Conservation (phyloP, 2,888 invertebrate species). For the Cheilosia variabilis region DNA sequence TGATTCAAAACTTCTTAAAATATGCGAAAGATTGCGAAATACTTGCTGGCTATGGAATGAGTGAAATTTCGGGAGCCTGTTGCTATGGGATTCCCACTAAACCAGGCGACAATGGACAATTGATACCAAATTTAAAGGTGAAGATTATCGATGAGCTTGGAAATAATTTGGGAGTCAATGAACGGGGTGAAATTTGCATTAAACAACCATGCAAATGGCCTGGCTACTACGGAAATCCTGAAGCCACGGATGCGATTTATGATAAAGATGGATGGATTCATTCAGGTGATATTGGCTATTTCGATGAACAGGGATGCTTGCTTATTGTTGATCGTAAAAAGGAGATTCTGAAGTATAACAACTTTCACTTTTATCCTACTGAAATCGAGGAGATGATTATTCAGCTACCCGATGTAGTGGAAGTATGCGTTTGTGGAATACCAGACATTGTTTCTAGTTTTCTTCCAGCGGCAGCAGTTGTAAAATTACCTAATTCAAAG, state of each 20-base stretch:
- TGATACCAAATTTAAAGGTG: slow-evolving; percentile 57
- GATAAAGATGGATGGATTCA: slow-evolving; percentile 76
- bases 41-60: slow-evolving; percentile 76
- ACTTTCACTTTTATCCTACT: slow-evolving; percentile 75
- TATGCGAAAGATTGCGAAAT: slow-evolving; percentile 61
- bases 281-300: slow-evolving; percentile 77
- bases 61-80: slow-evolving; percentile 68
- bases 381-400: slow-evolving; percentile 76
- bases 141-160: slow-evolving; percentile 76
- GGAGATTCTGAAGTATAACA: slow-evolving; percentile 77
- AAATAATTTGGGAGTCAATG: slow-evolving; percentile 46
- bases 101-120: slow-evolving; percentile 70
- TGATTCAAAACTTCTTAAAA: slow-evolving; percentile 65
- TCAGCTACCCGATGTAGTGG: slow-evolving; percentile 67
- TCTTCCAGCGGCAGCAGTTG: slow-evolving; percentile 75
- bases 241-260: slow-evolving; percentile 57
- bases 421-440: slow-evolving; percentile 76
- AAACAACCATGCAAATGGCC: slow-evolving; percentile 59
- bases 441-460: slow-evolving; percentile 69
- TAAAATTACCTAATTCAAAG: slow-evolving; percentile 49
- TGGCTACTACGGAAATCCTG: slow-evolving; percentile 74
- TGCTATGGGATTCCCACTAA: slow-evolving; percentile 26
- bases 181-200: slow-evolving; percentile 75
- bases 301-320: slow-evolving; percentile 74
- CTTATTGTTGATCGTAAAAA: slow-evolving; percentile 77